Evolutionary conservation across 2,888 invertebrate species (phyloP).

Genomic region (Drosophila histrio): DNA sequence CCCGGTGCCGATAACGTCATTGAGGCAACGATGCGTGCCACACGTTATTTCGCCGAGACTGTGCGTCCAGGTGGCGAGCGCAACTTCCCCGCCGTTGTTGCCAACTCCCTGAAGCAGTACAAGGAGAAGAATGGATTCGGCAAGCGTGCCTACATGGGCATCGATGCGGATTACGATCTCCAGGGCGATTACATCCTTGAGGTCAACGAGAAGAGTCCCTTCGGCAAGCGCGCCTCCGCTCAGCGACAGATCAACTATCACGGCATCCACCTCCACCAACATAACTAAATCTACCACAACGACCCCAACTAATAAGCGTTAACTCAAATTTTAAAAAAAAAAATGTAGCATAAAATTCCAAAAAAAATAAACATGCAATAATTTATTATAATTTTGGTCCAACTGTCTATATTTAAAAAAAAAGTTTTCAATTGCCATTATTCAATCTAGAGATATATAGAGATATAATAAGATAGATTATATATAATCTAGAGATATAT

Average conservation of each 20-base stretch:
- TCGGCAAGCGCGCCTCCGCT: conserved; percentile 75
- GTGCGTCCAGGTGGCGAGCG: conserved; percentile 81
- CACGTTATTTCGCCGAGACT: conserved; percentile 82
- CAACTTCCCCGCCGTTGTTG: conserved; percentile 82
- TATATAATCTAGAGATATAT: too few relatives aligned
- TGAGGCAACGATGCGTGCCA: conserved; percentile 78
- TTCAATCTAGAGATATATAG: too few relatives aligned
- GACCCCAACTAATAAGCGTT: not conserved
- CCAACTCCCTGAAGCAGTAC: conserved; percentile 79
- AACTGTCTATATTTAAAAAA: too few relatives aligned
- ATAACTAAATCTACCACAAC: conserved; percentile 15
- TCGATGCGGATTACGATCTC: conserved; percentile 66
- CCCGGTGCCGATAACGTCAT: conserved; percentile 80
- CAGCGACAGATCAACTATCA: conserved; percentile 73
- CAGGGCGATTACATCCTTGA: conserved; percentile 82
- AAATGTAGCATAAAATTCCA: conserved; percentile 1
- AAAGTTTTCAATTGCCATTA: too few relatives aligned
- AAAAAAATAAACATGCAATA: conserved; percentile 40
- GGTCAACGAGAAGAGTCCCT: conserved; percentile 81
- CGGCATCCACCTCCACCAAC: conserved; percentile 48
- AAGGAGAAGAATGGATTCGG: conserved; percentile 76
- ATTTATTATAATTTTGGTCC: too few relatives aligned
- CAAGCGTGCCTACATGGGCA: conserved; percentile 81
- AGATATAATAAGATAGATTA: too few relatives aligned
- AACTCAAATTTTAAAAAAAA: not conserved